Evolutionary conservation across 2,113 vertebrate species (phyloP), one percentile per base, ranked within the genome.

Genomic region (Perca flavescens): DNA sequence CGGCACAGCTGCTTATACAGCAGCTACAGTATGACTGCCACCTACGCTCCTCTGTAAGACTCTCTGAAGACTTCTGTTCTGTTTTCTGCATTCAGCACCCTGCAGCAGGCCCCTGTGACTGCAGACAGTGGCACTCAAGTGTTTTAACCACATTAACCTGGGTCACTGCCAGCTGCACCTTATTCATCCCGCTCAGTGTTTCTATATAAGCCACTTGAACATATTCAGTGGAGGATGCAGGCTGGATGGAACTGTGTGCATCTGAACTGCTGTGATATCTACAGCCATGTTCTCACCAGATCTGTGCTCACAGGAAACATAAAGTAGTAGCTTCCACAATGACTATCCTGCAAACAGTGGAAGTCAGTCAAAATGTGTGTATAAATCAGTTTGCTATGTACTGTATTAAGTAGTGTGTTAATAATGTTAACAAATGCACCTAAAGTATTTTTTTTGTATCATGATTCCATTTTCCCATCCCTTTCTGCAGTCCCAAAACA

Each of bases 121-220:
- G 84, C 82, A 83, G 82, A 87, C 70, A 67, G 70, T 82, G 85
- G 82, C 82, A 67, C 83, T 86, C 46, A 19, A 80, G 82, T 75
- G 83, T 88, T 93, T 92, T 91, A 93, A 91, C 89, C 88, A 87
- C 85, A 93, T 92, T 92, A 91, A 88, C 89, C 84, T 95, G 89
- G 92, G 88, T 88, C 85, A 88, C 60, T 86, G 91, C 92, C 91
- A 92, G 85, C 79, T 77, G 67, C 84, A 80, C 84, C 81, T 82
- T 68, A 85, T 73, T 86, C 88, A 80, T 85, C 79, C 84, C 83
- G 85, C 84, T 88, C 73, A 73, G 76, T 73, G 67, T 72, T 80
- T 85, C 76, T 22, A 31, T 80, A 79, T 60, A 79, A 90, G 84
- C 81, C 84, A 50, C 76, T 89, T 86, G 49, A 84, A 78, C 80